Conservation (phyloP, 2,113 vertebrate species). For the Conger conger region DNA sequence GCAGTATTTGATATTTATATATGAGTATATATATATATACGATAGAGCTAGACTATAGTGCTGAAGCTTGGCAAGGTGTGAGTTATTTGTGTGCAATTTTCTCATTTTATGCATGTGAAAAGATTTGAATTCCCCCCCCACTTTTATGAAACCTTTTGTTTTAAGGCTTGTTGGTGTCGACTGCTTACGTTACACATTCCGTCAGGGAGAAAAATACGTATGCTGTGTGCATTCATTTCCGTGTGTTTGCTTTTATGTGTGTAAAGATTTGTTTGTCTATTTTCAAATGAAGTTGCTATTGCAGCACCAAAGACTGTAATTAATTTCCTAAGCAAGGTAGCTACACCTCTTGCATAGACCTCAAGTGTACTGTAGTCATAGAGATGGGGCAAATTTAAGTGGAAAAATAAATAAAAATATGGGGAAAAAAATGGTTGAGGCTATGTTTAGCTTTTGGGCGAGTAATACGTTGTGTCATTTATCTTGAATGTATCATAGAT, state of each 20-base stretch:
- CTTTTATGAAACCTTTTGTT: slow-evolving; percentile 84
- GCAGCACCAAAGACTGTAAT: slow-evolving; percentile 99
- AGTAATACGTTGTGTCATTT: slow-evolving; percentile 99
- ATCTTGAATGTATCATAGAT: slow-evolving; percentile 99
- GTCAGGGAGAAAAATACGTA: slow-evolving; percentile 85
- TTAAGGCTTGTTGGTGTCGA: slow-evolving; percentile 85
- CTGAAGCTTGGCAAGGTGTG: slow-evolving; percentile 98
- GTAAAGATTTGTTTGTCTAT: slow-evolving; percentile 65
- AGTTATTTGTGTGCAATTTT: slow-evolving; percentile 94
- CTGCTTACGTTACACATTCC: slow-evolving; percentile 99
- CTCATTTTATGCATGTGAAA: slow-evolving; percentile 98
- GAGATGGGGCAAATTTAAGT: slow-evolving; percentile 76
- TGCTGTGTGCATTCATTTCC: slow-evolving; percentile 67
- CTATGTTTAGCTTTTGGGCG: slow-evolving; percentile 95
- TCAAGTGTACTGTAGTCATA: slow-evolving; percentile 91
- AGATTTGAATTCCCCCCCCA: slow-evolving; percentile 75
- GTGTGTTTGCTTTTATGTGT: slow-evolving; percentile 68
- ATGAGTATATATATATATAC: slow-evolving; percentile 63
- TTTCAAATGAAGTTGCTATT: slow-evolving; percentile 95
- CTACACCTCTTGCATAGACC: slow-evolving; percentile 92
- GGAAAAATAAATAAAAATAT: slow-evolving; percentile 70
- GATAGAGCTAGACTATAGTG: slow-evolving; percentile 92
- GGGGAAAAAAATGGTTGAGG: slow-evolving; percentile 76
- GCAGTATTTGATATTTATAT: slow-evolving; percentile 87
- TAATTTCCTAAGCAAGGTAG: slow-evolving; percentile 96